Evolutionary conservation across 1,140 invertebrate species (phyloP).

Genomic region (Drosophila nebulosa): DNA sequence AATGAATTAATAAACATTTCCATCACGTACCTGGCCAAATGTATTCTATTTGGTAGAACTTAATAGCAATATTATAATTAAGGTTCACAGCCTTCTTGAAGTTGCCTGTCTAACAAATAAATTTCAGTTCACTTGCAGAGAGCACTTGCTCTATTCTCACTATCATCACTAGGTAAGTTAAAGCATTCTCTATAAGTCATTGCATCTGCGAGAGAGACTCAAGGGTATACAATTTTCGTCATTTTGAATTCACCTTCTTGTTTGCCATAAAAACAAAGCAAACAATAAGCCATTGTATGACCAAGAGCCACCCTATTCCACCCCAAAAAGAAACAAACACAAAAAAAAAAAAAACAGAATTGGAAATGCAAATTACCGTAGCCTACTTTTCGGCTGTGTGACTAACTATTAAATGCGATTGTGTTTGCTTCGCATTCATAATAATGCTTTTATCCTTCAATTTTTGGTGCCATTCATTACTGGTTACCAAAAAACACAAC

Average conservation of each 20-base stretch:
- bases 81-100: neutral
- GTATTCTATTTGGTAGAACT: too few relatives aligned
- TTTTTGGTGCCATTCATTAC: neutral
- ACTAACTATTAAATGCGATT: slow-evolving; percentile 50
- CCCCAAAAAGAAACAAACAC: slow-evolving; percentile 20
- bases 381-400: slow-evolving; percentile 49
- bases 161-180: too few relatives aligned
- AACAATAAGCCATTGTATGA: neutral
- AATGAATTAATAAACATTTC: too few relatives aligned
- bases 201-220: too few relatives aligned
- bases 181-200: too few relatives aligned
- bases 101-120: neutral
- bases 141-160: too few relatives aligned
- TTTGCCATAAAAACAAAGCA: neutral
- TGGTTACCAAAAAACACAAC: slow-evolving; percentile 11
- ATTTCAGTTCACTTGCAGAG: too few relatives aligned
- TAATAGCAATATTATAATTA: too few relatives aligned
- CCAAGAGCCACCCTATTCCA: neutral
- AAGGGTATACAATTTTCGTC: neutral
- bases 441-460: neutral
- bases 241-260: neutral
- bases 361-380: slow-evolving; percentile 55
- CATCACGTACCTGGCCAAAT: neutral
- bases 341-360: slow-evolving; percentile 26
- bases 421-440: slow-evolving; percentile 24